Conservation (phyloP, 2,888 invertebrate genomes). For the Orthonychiurus folsomi region DNA sequence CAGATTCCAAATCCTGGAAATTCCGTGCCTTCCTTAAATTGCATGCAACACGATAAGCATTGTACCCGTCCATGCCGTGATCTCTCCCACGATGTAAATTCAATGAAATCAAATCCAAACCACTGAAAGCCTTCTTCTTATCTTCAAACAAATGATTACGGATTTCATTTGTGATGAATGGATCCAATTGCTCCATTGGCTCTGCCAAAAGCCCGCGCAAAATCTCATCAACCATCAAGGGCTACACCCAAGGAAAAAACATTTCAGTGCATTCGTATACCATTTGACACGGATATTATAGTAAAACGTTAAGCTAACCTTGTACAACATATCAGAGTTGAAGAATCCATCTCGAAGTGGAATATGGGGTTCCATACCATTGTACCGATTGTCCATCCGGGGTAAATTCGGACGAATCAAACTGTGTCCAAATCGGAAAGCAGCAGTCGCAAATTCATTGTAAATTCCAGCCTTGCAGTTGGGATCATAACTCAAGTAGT, state of each 20-base stretch:
- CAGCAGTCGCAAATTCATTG: conserved; percentile 83
- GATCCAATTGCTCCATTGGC: conserved; percentile 86
- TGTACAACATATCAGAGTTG: conserved; percentile 72
- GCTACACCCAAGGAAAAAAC: conserved; percentile 44
- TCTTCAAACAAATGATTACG: conserved; percentile 92
- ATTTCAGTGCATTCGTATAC: background rate
- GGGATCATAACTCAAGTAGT: conserved; percentile 63
- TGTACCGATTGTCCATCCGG: conserved; percentile 65
- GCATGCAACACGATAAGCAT: conserved; percentile 81
- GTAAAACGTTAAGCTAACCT: conserved; percentile 46
- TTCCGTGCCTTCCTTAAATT: conserved; percentile 73
- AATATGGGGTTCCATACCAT: conserved; percentile 74
- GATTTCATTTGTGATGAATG: conserved; percentile 87
- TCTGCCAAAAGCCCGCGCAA: conserved; percentile 74
- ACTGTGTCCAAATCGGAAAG: conserved; percentile 86
- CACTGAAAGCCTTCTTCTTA: conserved; percentile 77
- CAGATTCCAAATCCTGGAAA: conserved; percentile 78
- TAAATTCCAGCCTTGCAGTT: conserved; percentile 81
- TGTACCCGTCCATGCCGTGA: conserved; percentile 70
- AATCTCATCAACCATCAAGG: conserved; percentile 73
- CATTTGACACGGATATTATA: background rate
- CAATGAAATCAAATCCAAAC: conserved; percentile 81
- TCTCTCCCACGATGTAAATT: conserved; percentile 66
- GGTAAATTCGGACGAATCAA: conserved; percentile 72
- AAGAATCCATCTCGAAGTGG: conserved; percentile 82